Evolutionary conservation across 1,140 invertebrate genomes (phyloP), one percentile per base, ranked within the genome.

Genomic region (Reticulitermes speratus): DNA sequence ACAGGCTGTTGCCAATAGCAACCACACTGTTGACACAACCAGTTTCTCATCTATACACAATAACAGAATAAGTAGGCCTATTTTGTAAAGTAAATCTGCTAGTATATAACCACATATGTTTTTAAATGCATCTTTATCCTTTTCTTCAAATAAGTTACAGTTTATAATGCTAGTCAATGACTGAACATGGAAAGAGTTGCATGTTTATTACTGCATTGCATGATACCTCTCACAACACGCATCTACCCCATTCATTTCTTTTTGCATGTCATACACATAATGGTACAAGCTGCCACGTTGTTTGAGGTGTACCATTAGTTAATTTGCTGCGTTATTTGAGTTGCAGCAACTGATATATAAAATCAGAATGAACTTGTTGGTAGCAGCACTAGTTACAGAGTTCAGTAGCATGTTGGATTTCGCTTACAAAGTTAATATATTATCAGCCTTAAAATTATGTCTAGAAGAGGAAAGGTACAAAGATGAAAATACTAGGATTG

Each of bases 331-430:
- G 16, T 48, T 84, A 84, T 52, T 84, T 30, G 32, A 52, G 8
- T 30, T 21, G 83, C 83, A 52, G 83, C 55, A n/a, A 52, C 83
- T 84, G 83, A 48, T 59, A 84, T 59, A 45, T 52, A 52, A 84
- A n/a, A 52, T 30, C 52, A 48, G n/a, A 48, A 84, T 52, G 25
- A 84, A 52, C 8, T 52, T 19, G 9, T 21, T 14, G 6, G 30
- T 84, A n/a, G 44, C 6, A 45, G n/a, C 6, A 48, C 44, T 52
- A 84, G 44, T 84, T 84, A 83, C 38, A 83, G 30, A 44, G 32
- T 32, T 83, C 0, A 44, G 25, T 30, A 14, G n/a, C 38, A 30
- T 19, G 38, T 44, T 45, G 12, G 16, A 83, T 44, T 83, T 44
- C 25, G 16, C 32, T 83, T 44, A 44, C 14, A 12, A 55, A 55